Conservation (phyloP, 2,888 invertebrate genomes). For the Calameuta filiformis region DNA sequence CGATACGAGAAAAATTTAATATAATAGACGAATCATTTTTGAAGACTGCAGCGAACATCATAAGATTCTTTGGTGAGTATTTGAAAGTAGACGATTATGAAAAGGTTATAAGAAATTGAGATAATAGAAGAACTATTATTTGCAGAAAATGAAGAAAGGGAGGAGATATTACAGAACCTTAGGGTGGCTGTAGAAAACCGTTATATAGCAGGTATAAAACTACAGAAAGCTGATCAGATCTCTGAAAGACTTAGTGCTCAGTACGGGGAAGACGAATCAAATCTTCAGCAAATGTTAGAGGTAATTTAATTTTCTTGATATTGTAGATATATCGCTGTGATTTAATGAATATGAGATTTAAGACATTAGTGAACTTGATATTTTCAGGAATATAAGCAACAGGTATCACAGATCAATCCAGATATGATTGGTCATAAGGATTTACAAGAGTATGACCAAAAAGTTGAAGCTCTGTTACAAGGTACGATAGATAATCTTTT, state of each 20-base stretch:
- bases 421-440: constrained; percentile 26
- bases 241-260: constrained; percentile 1
- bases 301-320: constrained; percentile 2
- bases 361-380: neutral
- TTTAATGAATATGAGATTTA: neutral
- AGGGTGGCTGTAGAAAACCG: constrained; percentile 37
- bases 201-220: constrained; percentile 31
- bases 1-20: constrained; percentile 8
- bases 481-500: constrained; percentile 28
- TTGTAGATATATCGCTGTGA: neutral
- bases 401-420: constrained; percentile 26
- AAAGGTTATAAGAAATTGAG: neutral
- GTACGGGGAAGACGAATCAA: neutral
- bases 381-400: constrained; percentile 34
- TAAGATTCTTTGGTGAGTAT: constrained; percentile 46
- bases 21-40: constrained; percentile 36
- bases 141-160: constrained; percentile 33
- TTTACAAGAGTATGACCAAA: constrained; percentile 30
- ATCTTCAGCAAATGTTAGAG: constrained; percentile 8
- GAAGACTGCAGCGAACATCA: constrained; percentile 48
- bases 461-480: constrained; percentile 33
- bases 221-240: constrained; percentile 25
- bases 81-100: neutral
- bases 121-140: constrained; percentile 3
- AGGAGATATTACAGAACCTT: constrained; percentile 22